A percentile compares a stretch with the other conserved stretches of the same genome.
Evolutionary conservation across 2,113 vertebrate species (phyloP).

Genomic region (Thymallus thymallus): DNA sequence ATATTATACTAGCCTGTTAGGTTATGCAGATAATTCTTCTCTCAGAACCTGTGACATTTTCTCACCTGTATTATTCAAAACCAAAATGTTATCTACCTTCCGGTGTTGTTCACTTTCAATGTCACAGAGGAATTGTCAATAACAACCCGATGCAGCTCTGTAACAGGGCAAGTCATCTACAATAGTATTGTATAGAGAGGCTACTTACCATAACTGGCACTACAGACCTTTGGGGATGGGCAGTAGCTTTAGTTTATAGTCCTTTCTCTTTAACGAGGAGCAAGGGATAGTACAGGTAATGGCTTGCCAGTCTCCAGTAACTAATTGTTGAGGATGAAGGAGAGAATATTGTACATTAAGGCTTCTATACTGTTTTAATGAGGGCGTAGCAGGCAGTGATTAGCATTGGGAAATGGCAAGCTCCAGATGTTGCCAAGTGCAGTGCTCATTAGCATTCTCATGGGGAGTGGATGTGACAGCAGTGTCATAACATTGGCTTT

Average conservation of each 20-base stretch:
- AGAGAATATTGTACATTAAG: slow-evolving; percentile 13
- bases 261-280: slow-evolving; percentile 40
- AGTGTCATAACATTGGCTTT: too few species aligned
- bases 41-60: too few species aligned
- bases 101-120: background rate
- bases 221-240: too few species aligned
- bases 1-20: background rate
- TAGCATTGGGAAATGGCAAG: slow-evolving; percentile 27
- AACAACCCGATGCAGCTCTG: slow-evolving; percentile 14
- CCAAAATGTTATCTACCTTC: too few species aligned
- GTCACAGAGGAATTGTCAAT: slow-evolving; percentile 7
- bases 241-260: slow-evolving; percentile 13
- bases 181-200: slow-evolving; percentile 25
- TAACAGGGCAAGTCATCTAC: slow-evolving; percentile 13
- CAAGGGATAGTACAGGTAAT: slow-evolving; percentile 22
- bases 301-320: slow-evolving; percentile 7
- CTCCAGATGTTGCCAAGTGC: slow-evolving; percentile 37
- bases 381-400: slow-evolving; percentile 26
- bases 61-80: too few species aligned
- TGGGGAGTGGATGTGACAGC: slow-evolving; percentile 22
- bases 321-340: slow-evolving; percentile 28
- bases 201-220: background rate
- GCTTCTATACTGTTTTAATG: slow-evolving; percentile 11
- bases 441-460: slow-evolving; percentile 26
- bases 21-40: too few species aligned